phyloP scores from a whole-genome alignment of 2,113 vertebrate genomes.

The Tichodroma muraria region DNA sequence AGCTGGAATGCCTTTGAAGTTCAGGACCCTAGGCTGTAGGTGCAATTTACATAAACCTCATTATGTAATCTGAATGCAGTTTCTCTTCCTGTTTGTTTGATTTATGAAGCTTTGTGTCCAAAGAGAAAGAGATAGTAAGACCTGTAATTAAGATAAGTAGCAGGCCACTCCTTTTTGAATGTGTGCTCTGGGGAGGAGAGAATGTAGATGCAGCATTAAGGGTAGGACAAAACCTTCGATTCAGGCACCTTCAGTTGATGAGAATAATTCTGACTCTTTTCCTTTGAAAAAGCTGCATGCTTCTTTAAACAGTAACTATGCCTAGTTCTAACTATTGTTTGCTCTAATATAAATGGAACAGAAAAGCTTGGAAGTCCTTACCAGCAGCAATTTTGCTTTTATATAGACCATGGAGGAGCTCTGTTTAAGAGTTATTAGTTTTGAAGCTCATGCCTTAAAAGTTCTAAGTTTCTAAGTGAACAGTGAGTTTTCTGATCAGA shows the following conservation, averaged over 20 bases:
- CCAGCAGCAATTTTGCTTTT: background rate
- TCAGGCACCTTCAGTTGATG: background rate
- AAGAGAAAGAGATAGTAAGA: constrained; percentile 24
- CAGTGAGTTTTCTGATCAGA: background rate
- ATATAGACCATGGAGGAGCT: background rate
- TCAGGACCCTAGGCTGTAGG: constrained; percentile 41
- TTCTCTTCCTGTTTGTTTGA: constrained; percentile 40
- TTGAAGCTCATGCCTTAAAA: background rate
- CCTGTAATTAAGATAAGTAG: constrained; percentile 45
- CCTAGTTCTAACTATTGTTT: background rate
- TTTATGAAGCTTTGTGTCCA: constrained; percentile 24
- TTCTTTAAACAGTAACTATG: constrained; percentile 16
- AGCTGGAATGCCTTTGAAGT: constrained; percentile 59
- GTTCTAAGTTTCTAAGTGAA: background rate
- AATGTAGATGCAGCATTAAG: background rate
- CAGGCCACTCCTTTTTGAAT: constrained; percentile 5
- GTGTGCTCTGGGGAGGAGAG: background rate
- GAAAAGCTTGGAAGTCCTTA: background rate
- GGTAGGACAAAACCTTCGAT: constrained; percentile 11
- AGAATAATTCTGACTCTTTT: background rate
- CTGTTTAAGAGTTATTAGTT: background rate
- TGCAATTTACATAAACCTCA: constrained; percentile 49
- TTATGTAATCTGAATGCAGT: constrained; percentile 38
- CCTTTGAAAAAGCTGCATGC: background rate
- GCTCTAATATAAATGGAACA: background rate